Conservation (phyloP, 1,140 invertebrate species). For the Hyphantria cunea region DNA sequence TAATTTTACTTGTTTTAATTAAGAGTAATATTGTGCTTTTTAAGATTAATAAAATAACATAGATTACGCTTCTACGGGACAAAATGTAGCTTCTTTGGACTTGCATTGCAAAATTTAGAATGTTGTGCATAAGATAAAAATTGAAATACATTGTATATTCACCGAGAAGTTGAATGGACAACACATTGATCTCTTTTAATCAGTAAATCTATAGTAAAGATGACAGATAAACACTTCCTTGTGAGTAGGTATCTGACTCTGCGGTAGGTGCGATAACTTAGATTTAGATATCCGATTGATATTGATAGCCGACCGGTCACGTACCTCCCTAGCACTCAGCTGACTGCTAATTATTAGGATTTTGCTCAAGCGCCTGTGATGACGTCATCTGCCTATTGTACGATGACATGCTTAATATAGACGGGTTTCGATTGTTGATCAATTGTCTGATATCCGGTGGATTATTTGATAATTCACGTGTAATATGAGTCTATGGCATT, state of each 20-base stretch:
- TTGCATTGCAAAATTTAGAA: no score
- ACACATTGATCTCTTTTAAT: no score
- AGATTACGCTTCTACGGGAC: no score
- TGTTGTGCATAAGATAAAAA: no score
- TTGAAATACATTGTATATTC: constrained; percentile 8
- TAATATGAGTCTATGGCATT: neutral
- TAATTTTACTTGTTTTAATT: no score
- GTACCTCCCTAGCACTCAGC: constrained; percentile 37
- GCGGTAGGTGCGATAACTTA: constrained; percentile 53
- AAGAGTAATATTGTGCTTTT: no score
- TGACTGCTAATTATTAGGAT: constrained; percentile 58
- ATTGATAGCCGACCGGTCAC: constrained; percentile 64
- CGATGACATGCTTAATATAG: constrained; percentile 22
- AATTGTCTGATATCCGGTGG: constrained; percentile 16
- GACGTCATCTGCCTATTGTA: constrained; percentile 47
- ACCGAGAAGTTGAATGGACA: no score
- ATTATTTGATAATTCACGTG: constrained; percentile 4
- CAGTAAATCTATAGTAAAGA: constrained; percentile 23
- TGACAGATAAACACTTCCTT: constrained; percentile 32
- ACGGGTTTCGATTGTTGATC: constrained; percentile 11
- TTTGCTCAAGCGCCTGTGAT: constrained; percentile 46
- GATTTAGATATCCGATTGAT: constrained; percentile 53
- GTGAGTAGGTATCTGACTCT: constrained; percentile 38
- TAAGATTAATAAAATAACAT: no score
- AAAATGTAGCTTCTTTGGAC: no score